Percentiles rank a stretch among this genome's conserved stretches.
These are phyloP conservation scores for Ptilorrhoa leucosticta DNA, from an alignment of 2,113 vertebrate species.

Conservation along the genomic window DNA sequence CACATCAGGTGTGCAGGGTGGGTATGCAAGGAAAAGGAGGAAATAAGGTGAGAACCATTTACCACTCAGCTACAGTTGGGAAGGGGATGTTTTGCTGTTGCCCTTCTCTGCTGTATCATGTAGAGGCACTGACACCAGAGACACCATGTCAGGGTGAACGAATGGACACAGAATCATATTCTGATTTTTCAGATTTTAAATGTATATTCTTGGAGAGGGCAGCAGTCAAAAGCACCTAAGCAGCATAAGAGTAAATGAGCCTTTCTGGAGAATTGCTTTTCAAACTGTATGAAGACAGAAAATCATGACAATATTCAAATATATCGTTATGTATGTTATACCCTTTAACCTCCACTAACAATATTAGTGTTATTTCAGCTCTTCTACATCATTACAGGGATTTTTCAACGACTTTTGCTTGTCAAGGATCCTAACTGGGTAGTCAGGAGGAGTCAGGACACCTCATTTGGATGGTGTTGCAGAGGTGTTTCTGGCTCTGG, in stretches of 20 bases:
- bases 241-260: neutral
- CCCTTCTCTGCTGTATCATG: neutral
- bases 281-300: neutral
- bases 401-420: neutral
- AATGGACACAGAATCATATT: neutral
- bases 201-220: neutral
- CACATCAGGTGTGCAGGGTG: no score
- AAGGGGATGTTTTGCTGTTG: neutral
- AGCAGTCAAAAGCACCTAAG: neutral
- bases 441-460: neutral
- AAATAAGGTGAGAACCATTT: neutral
- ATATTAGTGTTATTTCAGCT: neutral
- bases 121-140: neutral
- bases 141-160: accelerated
- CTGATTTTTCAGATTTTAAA: neutral
- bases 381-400: neutral
- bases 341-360: neutral
- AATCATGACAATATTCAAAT: neutral
- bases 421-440: neutral
- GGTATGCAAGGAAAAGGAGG: neutral
- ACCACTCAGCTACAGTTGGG: neutral
- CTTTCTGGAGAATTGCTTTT: neutral
- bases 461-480: neutral
- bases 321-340: neutral
- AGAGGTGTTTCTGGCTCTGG: neutral